Conservation (phyloP, 1,140 invertebrate genomes). For the Cheumatopsyche charites region DNA sequence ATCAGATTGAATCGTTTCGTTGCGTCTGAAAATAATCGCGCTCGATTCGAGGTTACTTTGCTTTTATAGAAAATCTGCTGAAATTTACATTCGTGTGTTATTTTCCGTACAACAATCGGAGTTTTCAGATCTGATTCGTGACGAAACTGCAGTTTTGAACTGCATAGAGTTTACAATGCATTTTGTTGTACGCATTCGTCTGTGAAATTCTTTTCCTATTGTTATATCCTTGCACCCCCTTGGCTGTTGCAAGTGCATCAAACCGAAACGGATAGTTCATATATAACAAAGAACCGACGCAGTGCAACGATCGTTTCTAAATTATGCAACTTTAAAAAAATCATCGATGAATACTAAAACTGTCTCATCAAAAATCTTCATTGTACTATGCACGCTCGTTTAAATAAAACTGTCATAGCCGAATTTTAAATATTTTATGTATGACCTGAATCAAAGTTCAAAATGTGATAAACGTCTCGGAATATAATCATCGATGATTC, state of each 20-base stretch:
- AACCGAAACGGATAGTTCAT: conserved; percentile 36
- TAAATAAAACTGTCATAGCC: no score
- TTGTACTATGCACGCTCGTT: no score
- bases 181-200: conserved; percentile 27
- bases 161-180: neutral
- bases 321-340: neutral
- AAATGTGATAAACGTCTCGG: no score
- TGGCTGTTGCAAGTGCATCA: conserved; percentile 17
- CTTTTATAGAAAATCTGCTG: no score
- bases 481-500: neutral
- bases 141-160: neutral
- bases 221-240: conserved; percentile 32
- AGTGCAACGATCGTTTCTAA: conserved; percentile 22
- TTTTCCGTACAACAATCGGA: no score
- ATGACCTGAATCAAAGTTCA: no score
- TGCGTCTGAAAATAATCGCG: no score
- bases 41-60: neutral
- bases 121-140: no score
- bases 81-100: neutral
- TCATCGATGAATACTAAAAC: no score
- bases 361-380: no score
- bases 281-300: conserved; percentile 22
- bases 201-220: conserved; percentile 42
- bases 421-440: no score
- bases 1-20: neutral